These are phyloP conservation scores for Malthinus seriepunctatus DNA, from an alignment of 2,888 invertebrate genomes.

Conservation along the genomic window DNA sequence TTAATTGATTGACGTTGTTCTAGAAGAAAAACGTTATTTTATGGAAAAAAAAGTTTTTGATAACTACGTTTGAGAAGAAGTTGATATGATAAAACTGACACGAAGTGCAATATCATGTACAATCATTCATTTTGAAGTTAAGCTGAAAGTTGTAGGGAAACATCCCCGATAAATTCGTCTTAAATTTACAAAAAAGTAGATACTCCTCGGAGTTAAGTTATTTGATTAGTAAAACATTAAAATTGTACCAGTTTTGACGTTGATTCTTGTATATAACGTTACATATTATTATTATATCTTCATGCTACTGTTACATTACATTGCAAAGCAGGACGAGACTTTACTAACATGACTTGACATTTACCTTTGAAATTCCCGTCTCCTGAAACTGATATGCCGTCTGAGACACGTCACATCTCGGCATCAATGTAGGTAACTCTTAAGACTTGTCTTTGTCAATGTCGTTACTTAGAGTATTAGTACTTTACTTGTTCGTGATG, in stretches of 20 bases:
- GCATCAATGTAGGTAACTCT: slow-evolving; percentile 36
- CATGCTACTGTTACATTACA: slow-evolving; percentile 37
- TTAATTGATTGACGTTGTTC: too few species aligned
- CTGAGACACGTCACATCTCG: slow-evolving; percentile 38
- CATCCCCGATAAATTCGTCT: neutral
- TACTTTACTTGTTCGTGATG: slow-evolving; percentile 27
- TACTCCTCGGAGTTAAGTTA: too few species aligned
- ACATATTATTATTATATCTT: slow-evolving; percentile 26
- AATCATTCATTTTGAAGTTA: neutral
- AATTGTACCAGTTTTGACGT: slow-evolving; percentile 1
- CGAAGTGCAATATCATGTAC: slow-evolving; percentile 11
- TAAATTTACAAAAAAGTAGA: neutral
- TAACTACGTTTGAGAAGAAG: too few species aligned
- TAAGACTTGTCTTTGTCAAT: slow-evolving; percentile 37
- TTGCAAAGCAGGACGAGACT: slow-evolving; percentile 38
- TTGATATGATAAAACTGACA: neutral
- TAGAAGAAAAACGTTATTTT: too few species aligned
- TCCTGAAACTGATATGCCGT: slow-evolving; percentile 39
- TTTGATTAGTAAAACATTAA: neutral
- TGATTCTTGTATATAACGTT: slow-evolving; percentile 14
- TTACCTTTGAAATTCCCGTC: slow-evolving; percentile 46
- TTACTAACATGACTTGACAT: slow-evolving; percentile 49
- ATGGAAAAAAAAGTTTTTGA: too few species aligned
- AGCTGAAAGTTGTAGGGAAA: slow-evolving; percentile 4
- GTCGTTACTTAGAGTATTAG: slow-evolving; percentile 34